Evolutionary conservation across 37 sponge, comb jelly and placozoan genomes (phyloP).

Genomic region (Ianthella basta): DNA sequence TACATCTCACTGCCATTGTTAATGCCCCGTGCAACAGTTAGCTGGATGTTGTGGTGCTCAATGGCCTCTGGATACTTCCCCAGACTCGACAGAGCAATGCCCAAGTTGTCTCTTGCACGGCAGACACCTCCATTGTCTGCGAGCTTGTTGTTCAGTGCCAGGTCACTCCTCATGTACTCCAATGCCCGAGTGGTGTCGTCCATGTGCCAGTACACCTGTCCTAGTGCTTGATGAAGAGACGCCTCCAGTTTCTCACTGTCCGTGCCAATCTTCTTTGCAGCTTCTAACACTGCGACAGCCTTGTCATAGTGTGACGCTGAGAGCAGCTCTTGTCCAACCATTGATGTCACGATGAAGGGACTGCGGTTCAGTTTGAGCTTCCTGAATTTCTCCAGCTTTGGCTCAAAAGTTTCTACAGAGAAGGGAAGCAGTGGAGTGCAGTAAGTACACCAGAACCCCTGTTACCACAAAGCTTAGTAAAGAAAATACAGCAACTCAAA

Average conservation of each 20-base stretch:
- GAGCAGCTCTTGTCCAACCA: conserved; percentile 91
- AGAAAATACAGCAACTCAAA: background rate
- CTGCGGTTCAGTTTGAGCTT: conserved; percentile 78
- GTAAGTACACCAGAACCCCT: no score
- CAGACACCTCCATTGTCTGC: conserved; percentile 75
- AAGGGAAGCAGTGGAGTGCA: background rate
- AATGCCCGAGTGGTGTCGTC: conserved; percentile 72
- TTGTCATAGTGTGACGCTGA: conserved; percentile 38
- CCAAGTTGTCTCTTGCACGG: conserved; percentile 77
- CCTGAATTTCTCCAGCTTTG: conserved; percentile 78
- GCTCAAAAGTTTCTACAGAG: conserved; percentile 71
- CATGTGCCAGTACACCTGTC: conserved; percentile 88
- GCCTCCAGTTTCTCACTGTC: conserved; percentile 90
- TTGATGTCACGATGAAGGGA: conserved; percentile 86
- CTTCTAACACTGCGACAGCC: conserved; percentile 83
- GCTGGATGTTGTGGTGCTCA: conserved; percentile 71
- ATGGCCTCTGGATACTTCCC: conserved; percentile 72
- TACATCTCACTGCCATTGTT: conserved; percentile 60
- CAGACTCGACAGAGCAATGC: conserved; percentile 63
- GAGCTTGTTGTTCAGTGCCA: conserved; percentile 66
- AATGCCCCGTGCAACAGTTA: conserved; percentile 49
- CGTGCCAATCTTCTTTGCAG: conserved; percentile 87
- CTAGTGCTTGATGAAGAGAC: conserved; percentile 89
- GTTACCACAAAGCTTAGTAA: background rate
- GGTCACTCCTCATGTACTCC: conserved; percentile 84